These are phyloP conservation scores for Pygoscelis antarcticus DNA, from an alignment of 2,113 vertebrate species.

Conservation along the genomic window DNA sequence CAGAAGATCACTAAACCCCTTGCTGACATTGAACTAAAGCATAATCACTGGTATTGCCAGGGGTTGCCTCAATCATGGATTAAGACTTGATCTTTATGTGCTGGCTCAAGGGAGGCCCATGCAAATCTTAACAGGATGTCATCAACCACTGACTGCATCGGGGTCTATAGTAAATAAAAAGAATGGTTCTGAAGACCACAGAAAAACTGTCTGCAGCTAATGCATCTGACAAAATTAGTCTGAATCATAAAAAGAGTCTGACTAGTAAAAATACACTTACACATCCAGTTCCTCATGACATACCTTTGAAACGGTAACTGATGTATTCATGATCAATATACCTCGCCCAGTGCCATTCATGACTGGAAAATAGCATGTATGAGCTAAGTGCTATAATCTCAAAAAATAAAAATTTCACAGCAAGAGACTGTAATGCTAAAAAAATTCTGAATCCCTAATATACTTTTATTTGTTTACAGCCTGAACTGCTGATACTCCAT, in stretches of 20 bases:
- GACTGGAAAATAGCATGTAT: not conserved
- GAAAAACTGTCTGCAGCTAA: not conserved
- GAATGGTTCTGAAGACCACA: not conserved
- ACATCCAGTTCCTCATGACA: not conserved
- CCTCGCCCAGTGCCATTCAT: fast-evolving
- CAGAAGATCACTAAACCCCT: not conserved
- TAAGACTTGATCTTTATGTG: not conserved
- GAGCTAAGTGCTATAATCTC: not conserved
- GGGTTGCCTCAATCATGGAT: not conserved
- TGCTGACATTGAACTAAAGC: not conserved
- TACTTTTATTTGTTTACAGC: not conserved
- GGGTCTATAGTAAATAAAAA: not conserved
- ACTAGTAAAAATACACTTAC: not conserved
- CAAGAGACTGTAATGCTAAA: not conserved
- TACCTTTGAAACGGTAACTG: not conserved
- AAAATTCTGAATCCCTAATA: not conserved
- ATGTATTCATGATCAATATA: not conserved
- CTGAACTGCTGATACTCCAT: not conserved
- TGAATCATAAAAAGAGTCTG: not conserved
- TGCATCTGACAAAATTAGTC: not conserved
- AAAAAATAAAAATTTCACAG: not conserved
- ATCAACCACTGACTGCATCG: not conserved
- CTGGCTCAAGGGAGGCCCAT: not conserved
- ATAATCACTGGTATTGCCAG: not conserved
- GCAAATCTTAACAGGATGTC: not conserved